Evolutionary conservation across 2,113 vertebrate genomes (phyloP), one percentile per base, ranked within the genome.

Genomic region (Delphinapterus leucas): DNA sequence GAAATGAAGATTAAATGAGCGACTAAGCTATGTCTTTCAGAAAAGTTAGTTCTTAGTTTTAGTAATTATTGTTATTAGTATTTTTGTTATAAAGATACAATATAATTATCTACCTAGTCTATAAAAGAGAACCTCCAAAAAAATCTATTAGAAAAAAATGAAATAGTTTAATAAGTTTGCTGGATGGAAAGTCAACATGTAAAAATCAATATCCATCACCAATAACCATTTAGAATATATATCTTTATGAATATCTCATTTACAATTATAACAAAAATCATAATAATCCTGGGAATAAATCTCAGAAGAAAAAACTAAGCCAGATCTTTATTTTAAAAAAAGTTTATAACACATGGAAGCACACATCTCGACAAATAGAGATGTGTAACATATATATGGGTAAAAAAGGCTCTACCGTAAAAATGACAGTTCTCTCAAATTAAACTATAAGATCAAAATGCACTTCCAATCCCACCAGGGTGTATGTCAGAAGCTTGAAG

Each of bases 121-220:
- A 88, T 23, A 36, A 47, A 49, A 74, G 6, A 85, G 25, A 96
- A 91, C 1, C 26, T 79, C 73, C 47, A 33, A 90, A 84, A 68
- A 68, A 80, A 31, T 38, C 60, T 90, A 67, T 49, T 70, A 49
- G 18, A 94, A 71, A 26, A 86, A 82, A 47, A 12, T 23, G 53
- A 86, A 80, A 77, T 20, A 31, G 33, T 15, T 88, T 86, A 81
- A 44, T 80, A 82, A 83, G 8, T 36, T 74, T 80, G 11, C 2
- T 79, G n/a, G 33, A 85, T 80, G 31, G n/a, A 88, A 95, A 96
- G 68, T 84, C 47, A 95, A 88, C 63, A 74, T 31, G 71, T 31
- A 68, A 76, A 93, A 95, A 92, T 95, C 88, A 67, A 93, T 96
- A 38, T 36, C 58, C 23, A 87, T 90, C 82, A 60, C 36, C 53